Percentiles rank a stretch among this genome's conserved stretches.
Conservation (phyloP, 2,888 invertebrate species). For the Lacanobia wlatinum region DNA sequence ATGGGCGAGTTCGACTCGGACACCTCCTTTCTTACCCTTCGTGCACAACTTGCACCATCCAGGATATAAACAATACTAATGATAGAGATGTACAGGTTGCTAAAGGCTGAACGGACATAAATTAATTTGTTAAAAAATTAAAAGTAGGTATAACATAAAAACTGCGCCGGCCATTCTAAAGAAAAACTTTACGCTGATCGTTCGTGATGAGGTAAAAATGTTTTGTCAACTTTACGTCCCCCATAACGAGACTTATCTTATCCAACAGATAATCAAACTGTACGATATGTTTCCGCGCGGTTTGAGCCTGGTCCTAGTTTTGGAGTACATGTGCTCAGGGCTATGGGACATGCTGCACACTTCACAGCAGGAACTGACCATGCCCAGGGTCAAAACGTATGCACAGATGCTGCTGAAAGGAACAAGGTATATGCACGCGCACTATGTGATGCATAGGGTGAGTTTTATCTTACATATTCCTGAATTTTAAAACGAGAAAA, state of each 20-base stretch:
- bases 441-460: slow-evolving; percentile 98
- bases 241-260: not conserved
- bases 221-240: not conserved
- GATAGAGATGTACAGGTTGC: too few species aligned
- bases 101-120: too few species aligned
- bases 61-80: too few species aligned
- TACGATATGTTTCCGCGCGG: slow-evolving; percentile 97
- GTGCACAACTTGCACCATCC: too few species aligned
- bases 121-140: too few species aligned
- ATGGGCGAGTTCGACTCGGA: too few species aligned
- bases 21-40: too few species aligned
- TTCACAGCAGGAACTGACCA: slow-evolving; percentile 92
- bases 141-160: too few species aligned
- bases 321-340: slow-evolving; percentile 98
- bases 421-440: slow-evolving; percentile 96
- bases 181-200: too few species aligned
- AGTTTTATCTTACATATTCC: slow-evolving; percentile 42
- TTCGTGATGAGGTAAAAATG: not conserved
- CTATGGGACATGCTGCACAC: slow-evolving; percentile 95
- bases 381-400: slow-evolving; percentile 95
- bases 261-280: slow-evolving; percentile 94
- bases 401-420: slow-evolving; percentile 97
- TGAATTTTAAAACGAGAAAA: too few species aligned
- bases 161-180: too few species aligned
- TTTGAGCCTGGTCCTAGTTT: slow-evolving; percentile 96